A percentile compares a stretch with the other conserved stretches of the same genome.
Conservation (phyloP, 2,113 vertebrate genomes). For the Speoplatyrhinus poulsoni region DNA sequence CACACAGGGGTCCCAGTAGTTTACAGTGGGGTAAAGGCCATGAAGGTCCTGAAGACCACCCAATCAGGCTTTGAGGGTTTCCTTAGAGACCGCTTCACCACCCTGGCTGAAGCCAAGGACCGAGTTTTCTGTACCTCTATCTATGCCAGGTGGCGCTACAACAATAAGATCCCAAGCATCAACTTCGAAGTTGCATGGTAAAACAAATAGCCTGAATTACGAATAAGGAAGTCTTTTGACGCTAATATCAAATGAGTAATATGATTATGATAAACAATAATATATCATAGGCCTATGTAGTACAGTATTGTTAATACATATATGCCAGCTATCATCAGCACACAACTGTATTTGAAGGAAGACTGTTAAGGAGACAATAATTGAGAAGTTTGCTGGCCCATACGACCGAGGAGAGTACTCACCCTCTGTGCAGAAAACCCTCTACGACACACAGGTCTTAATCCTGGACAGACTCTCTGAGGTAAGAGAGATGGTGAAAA, state of each 20-base stretch:
- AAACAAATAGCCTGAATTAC: conserved; percentile 13
- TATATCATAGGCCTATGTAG: neutral
- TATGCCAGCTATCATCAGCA: neutral
- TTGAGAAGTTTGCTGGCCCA: conserved; percentile 91
- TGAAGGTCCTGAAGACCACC: conserved; percentile 93
- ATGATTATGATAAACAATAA: no score
- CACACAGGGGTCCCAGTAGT: conserved; percentile 80
- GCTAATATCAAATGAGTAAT: no score
- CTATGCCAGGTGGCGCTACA: conserved; percentile 88
- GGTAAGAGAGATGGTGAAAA: conserved; percentile 67
- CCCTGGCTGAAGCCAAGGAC: conserved; percentile 86
- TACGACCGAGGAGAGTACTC: conserved; percentile 86
- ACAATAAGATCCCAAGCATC: conserved; percentile 64
- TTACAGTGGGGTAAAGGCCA: conserved; percentile 87
- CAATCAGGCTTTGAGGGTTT: conserved; percentile 94
- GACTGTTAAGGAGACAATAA: conserved; percentile 77
- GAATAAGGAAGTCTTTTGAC: neutral
- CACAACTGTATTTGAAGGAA: conserved; percentile 73
- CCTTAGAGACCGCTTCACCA: conserved; percentile 85
- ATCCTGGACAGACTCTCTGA: conserved; percentile 80
- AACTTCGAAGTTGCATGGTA: conserved; percentile 87
- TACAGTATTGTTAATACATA: neutral
- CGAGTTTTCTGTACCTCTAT: conserved; percentile 88
- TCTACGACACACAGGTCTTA: conserved; percentile 84
- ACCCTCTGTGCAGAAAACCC: conserved; percentile 93